Base-by-base conservation (phyloP, 2,797 vertebrate species). In the Falco berigora region DNA sequence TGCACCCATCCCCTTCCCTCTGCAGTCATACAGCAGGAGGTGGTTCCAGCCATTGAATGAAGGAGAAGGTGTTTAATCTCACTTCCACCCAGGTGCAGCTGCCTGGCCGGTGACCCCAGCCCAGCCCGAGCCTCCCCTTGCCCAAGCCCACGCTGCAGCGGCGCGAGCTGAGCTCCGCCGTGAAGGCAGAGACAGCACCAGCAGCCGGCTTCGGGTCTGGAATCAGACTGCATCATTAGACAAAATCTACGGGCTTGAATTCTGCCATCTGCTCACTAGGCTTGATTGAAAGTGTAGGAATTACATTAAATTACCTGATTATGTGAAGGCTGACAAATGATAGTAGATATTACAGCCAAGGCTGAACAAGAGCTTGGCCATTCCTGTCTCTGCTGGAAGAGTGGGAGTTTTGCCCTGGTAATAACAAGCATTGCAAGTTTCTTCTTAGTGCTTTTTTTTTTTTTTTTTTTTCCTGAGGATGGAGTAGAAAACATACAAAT, bases 231-330 rank as follows among this genome's bases (percentile, higher is more conserved):
- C 58, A 58, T 49, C 90, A 95, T 72, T 55, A 34, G 68, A 94
- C 56, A 92, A 64, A 89, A 88, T 40, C 90, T 46, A 78, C 3
- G 0, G 84, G 72, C 86, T 91, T 56, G 34, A 80, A 36, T 89
- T 82, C 75, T 93, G 81, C 93, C 96, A 92, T 94, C 95, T 96
- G 95, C 92, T 95, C 84, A 47, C 71, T 74, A 87, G 88, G 20
- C 92, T 92, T 94, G 94, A 93, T 91, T 92, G 94, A 89, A 93
- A 95, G 88, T 58, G 53, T 61, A 93, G 86, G 88, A 96, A 96
- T 96, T 86, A 94, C 84, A 86, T 56, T 59, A 96, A 96, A 96
- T 96, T 94, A 96, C 92, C 93, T 92, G 96, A 95, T 96, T 96
- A 91, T 44, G 27, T 72, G 68, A 92, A 89, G 77, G 58, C 77